Percentiles rank a stretch among this genome's conserved stretches.
These are phyloP conservation scores for Monomorium pharaonis DNA, from an alignment of 1,140 invertebrate genomes.

Conservation along the genomic window DNA sequence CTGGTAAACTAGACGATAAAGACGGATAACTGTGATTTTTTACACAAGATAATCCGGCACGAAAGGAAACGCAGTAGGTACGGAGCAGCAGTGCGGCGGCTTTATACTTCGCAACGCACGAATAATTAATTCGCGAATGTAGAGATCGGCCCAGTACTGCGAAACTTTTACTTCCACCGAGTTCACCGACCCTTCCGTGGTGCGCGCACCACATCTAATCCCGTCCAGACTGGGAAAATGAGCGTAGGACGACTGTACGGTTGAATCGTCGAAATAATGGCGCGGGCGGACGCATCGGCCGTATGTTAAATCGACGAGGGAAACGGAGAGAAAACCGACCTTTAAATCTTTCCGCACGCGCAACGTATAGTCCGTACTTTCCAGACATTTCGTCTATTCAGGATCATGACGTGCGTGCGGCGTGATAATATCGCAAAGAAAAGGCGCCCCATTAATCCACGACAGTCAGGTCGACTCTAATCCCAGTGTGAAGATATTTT, in stretches of 20 bases:
- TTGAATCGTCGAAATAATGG: conserved; percentile 49
- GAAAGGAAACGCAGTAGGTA: conserved; percentile 8
- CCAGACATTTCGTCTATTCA: conserved; percentile 20
- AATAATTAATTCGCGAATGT: conserved; percentile 49
- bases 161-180: conserved; percentile 49
- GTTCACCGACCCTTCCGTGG: conserved; percentile 36
- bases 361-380: background rate
- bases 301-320: background rate
- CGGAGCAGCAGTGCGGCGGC: too few species aligned
- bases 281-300: conserved; percentile 7
- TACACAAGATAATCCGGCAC: conserved; percentile 3
- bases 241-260: conserved; percentile 24
- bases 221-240: conserved; percentile 20
- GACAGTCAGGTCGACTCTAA: background rate
- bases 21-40: conserved; percentile 16
- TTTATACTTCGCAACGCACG: background rate
- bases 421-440: conserved; percentile 20
- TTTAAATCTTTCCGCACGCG: conserved; percentile 20
- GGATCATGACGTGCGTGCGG: background rate
- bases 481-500: background rate
- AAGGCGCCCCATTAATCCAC: background rate
- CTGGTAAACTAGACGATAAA: background rate
- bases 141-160: background rate
- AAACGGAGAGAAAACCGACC: conserved; percentile 3
- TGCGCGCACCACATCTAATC: conserved; percentile 32